Base-by-base conservation (phyloP, 2,797 vertebrate species). In the Halcyon chelicuti region DNA sequence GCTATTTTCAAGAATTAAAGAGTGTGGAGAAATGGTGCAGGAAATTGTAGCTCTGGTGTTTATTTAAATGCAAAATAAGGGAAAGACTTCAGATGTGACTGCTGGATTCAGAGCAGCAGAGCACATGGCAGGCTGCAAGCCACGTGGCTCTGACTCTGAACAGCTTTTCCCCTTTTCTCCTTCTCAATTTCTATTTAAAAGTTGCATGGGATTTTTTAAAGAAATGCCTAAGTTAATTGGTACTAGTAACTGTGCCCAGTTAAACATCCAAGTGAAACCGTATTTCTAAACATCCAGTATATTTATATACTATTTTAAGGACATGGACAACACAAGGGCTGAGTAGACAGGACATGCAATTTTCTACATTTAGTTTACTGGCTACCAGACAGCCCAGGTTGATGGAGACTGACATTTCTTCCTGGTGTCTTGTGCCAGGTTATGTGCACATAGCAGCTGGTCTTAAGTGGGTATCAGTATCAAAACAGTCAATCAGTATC, bases 51-150 rank as follows among this genome's bases (percentile, higher is more conserved):
- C 22, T 80, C 65, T 65, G 19, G 35, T 31, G 31, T 55, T 75
- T n/a, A 21, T n/a, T 39, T 29, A 9, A 58, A 14, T 28, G 12
- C 10, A 78, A 84, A 54, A 63, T 33, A 22, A 40, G 40, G 49
- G 67, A 44, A 35, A 84, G 37, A 40, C 17, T 25, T 67, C 37
- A 63, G 66, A 49, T 0, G 0, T 11, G 40, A 44, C 33, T 51
- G 7, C 44, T 77, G 66, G 25, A 22, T n/a, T 81, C 42, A 52
- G 16, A 72, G 21, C 31, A 92, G 17, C 35, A 61, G 26, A 84
- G 37, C 1, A 0, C 1, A 3, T 3, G 2, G 46, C 3, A 49
- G 12, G 12, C 44, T 91, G 19, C 1, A 6, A 72, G 54, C 2
- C 12, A 40, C 2, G 4, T 20, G 42, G 14, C 15, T 81, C 58